Evolutionary conservation across 2,888 invertebrate genomes (phyloP), one percentile per base, ranked within the genome.

Genomic region (Agrotis ipsilon): DNA sequence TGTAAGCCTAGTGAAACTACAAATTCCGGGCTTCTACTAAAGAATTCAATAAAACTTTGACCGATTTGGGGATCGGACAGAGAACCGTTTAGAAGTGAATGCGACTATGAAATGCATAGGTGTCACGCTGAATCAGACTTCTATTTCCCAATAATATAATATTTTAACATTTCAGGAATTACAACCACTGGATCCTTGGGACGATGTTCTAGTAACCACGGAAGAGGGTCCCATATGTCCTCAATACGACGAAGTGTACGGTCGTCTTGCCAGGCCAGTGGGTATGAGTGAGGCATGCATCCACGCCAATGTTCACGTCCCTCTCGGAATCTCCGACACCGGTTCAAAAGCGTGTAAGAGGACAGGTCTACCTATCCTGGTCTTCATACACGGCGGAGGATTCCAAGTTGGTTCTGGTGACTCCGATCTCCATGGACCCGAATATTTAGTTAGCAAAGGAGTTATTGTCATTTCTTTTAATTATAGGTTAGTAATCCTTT

Each of bases 141-240:
- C 32, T 32, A 39, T 6, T 39, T n/a, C 19, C 13, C 14, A 43
- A 39, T 5, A 39, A 43, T n/a, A 39, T 14, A 52, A 39, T 14
- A 52, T 49, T 13, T 18, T 13, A 39, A 16, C 48, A 13, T 66
- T 68, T 13, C 55, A 88, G 88, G 87, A 84, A 58, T 78, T 86
- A n/a, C 78, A 82, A 48, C 70, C 78, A 18, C 19, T 72, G 16
- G 86, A 87, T 2, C 88, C 93, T 0, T 97, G 96, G 96, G 68
- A 86, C 0, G 94, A 94, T 0, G 89, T 94, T 0, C 91, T 94
- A 67, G 92, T 96, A 71, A 97, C 97, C 1, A 94, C 94, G 6
- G 91, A 94, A 21, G 97, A 97, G 80, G 92, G 96, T 1, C 93
- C 96, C 0, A 94, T 96, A 14, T 97, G 97, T 82, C 96, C 96